Evolutionary conservation across 2,113 vertebrate genomes (phyloP), one percentile per base, ranked within the genome.

Genomic region (Bettongia penicillata): DNA sequence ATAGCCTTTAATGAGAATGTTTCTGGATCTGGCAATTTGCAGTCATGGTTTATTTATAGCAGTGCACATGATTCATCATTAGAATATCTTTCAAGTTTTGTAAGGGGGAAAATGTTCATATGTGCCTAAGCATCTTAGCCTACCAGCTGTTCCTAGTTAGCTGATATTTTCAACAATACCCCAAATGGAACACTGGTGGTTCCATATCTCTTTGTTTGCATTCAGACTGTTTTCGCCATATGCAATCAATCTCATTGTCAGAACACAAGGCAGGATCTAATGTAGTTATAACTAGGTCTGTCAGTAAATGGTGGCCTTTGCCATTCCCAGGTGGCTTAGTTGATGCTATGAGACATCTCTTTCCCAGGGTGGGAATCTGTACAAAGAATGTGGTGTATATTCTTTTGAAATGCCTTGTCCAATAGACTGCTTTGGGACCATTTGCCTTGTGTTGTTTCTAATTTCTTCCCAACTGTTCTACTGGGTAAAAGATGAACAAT

Each of bases 41-140:
- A 98, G 97, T 98, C 97, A 98, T 98, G 95, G 98, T 98, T 98
- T 98, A 99, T 99, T 99, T 98, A 98, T 98, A 98, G 97, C 94
- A 53, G 53, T 7, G 94, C 51, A 95, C 97, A 98, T 98, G 98
- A 98, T 98, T 98, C 98, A 98, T 98, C 97, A 97, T 98, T 98
- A 98, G 94, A 97, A 95, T 98, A 98, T 98, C 98, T 98, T 98
- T 99, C 98, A 98, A 95, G 98, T 98, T 98, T 98, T 98, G 97
- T 97, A 98, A 98, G 97, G 57, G 31, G 57, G 9, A 98, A 98
- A 98, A 95, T 92, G 94, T 97, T 97, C 98, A 96, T 97, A 52
- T 93, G 95, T 97, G 94, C 94, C 91, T 0, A 2, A 97, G 92
- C 93, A 77, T 98, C 98, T 98, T 98, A 98, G 97, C 98, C 98